Conservation (phyloP, 64 coral and sea anemone species). For the Stichodactyla mertensii region DNA sequence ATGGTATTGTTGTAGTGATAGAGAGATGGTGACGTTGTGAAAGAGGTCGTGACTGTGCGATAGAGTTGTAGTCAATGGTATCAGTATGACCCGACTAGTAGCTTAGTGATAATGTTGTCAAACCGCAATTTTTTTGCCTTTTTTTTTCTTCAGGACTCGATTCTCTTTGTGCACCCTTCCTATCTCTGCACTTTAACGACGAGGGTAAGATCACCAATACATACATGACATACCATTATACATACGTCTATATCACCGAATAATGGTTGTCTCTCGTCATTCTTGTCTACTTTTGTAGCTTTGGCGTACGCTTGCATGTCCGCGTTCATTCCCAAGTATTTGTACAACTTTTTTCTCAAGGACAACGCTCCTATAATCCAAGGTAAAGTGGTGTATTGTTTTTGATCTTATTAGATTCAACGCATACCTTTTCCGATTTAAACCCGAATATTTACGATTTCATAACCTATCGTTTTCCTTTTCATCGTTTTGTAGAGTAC, state of each 20-base stretch:
- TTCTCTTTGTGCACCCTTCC: constrained; percentile 93
- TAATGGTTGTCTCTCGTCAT: background rate
- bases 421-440: background rate
- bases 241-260: too few species aligned
- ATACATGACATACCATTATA: background rate
- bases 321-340: constrained; percentile 91
- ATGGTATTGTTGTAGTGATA: background rate
- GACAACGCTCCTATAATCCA: constrained; percentile 96
- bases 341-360: constrained; percentile 92
- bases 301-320: constrained; percentile 74
- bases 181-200: constrained; percentile 90
- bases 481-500: constrained; percentile 54
- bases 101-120: background rate
- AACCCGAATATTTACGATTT: background rate
- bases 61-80: too few species aligned
- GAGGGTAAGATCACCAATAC: constrained; percentile 53
- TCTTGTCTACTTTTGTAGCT: constrained; percentile 27
- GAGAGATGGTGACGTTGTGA: background rate
- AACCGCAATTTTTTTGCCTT: background rate
- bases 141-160: constrained; percentile 61
- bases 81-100: too few species aligned
- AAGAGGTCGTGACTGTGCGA: too few species aligned
- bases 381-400: constrained; percentile 29
- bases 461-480: background rate
- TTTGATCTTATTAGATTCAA: background rate